Base-by-base conservation (phyloP, 2,113 vertebrate genomes). In the Chlamydotis undulata region DNA sequence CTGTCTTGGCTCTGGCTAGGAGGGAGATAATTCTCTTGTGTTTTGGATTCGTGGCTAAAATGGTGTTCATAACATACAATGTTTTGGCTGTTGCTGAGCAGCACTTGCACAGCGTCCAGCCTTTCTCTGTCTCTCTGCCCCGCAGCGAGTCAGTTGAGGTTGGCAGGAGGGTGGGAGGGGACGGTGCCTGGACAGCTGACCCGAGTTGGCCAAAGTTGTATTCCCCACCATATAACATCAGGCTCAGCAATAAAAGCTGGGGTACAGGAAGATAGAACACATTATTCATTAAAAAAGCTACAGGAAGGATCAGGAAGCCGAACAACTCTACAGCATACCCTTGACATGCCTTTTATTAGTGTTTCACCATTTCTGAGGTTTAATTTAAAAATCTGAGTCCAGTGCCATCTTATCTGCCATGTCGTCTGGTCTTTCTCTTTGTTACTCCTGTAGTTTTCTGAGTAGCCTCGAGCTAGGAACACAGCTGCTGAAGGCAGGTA, bases 101-200 rank as follows among this genome's bases (percentile, higher is more conserved):
- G 47, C 45, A 21, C 35, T 49, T n/a, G 50, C 68, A 37, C 15
- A 31, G 29, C 0, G 0, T 31, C 29, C 18, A 45, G 45, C 14
- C 7, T 39, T 53, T 67, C 59, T 73, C 12, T 60, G 21, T 21
- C 28, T 14, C n/a, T 55, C 14, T 56, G 24, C 9, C 11, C 7
- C 1, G 1, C 49, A 19, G 57, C 0, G 1, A 45, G 55, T 21
- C 45, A 16, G 31, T 3, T 90, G 65, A 28, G 19, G 14, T 19
- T 65, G 45, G 33, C 26, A 33, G n/a, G 52, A 33, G 52, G 7
- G 31, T 59, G 31, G 23, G 28, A 33, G 9, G 4, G 50, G 57
- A 33, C 41, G 64, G 2, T 50, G 35, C 22, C 49, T 57, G 49
- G 6, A 24, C 43, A 64, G 41, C 64, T 56, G 49, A 49, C 41